phyloP scores from a whole-genome alignment of 2,113 vertebrate species.

The Rana temporaria region DNA sequence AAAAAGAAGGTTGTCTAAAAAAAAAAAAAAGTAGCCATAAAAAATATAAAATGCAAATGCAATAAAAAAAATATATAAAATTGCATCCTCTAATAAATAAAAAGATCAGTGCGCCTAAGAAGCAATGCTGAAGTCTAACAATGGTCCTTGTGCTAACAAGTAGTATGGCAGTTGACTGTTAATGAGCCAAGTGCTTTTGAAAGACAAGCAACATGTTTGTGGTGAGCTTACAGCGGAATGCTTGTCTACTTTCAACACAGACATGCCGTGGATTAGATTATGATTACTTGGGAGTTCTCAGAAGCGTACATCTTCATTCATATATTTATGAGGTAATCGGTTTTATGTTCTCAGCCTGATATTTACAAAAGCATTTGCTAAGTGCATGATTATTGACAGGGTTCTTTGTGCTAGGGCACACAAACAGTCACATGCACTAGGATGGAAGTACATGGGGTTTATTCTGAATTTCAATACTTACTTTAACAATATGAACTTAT shows the following conservation, averaged over 20 bases:
- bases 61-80: background rate
- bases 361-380: no score
- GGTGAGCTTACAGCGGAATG: background rate
- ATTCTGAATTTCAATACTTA: no score
- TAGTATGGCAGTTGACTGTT: background rate
- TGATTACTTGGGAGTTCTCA: background rate
- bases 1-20: background rate
- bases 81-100: background rate
- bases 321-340: no score
- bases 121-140: background rate
- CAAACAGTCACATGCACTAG: no score
- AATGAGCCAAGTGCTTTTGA: background rate
- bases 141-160: background rate
- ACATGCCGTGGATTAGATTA: slow-evolving; percentile 1
- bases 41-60: background rate
- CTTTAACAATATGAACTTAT: no score
- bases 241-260: background rate
- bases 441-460: no score
- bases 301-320: background rate
- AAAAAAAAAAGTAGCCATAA: background rate
- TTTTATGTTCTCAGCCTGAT: no score
- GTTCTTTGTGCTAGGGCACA: no score
- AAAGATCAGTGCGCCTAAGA: background rate
- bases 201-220: background rate
- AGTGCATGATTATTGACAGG: no score